Conservation (phyloP, 2,113 vertebrate genomes). For the Calidris pygmaea region DNA sequence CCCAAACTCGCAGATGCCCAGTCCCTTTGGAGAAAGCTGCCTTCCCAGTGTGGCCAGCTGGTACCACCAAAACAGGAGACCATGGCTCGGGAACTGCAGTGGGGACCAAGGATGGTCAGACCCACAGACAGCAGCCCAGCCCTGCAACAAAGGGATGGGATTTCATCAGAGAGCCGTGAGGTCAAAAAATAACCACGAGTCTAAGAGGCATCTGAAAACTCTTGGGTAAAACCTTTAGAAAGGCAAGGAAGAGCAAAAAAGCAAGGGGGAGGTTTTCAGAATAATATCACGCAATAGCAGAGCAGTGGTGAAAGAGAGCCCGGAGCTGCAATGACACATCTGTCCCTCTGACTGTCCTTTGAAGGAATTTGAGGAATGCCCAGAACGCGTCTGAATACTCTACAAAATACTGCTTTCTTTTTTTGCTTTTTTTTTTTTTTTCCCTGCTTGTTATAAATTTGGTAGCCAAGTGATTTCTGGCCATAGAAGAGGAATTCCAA, state of each 20-base stretch:
- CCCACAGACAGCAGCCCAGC: neutral
- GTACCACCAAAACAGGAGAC: neutral
- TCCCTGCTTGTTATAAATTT: neutral
- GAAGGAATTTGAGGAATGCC: constrained; percentile 1
- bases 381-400: neutral
- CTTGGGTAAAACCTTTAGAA: neutral
- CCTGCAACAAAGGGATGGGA: fast-evolving
- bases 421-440: neutral
- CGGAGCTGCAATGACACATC: neutral
- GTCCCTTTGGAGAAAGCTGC: neutral
- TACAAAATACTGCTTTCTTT: neutral
- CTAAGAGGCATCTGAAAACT: neutral
- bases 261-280: neutral
- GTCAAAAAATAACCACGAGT: neutral
- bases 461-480: neutral
- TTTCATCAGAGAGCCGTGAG: neutral
- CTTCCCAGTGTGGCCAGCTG: neutral
- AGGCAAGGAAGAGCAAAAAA: neutral
- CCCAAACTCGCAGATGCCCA: neutral
- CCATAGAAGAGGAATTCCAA: neutral
- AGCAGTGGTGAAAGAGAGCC: neutral
- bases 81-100: neutral
- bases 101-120: neutral
- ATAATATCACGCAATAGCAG: fast-evolving
- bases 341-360: neutral